Percentiles rank a stretch among this genome's conserved stretches.
These are phyloP conservation scores for Orbicella faveolata DNA, from an alignment of 64 coral and sea anemone species.

Conservation along the genomic window DNA sequence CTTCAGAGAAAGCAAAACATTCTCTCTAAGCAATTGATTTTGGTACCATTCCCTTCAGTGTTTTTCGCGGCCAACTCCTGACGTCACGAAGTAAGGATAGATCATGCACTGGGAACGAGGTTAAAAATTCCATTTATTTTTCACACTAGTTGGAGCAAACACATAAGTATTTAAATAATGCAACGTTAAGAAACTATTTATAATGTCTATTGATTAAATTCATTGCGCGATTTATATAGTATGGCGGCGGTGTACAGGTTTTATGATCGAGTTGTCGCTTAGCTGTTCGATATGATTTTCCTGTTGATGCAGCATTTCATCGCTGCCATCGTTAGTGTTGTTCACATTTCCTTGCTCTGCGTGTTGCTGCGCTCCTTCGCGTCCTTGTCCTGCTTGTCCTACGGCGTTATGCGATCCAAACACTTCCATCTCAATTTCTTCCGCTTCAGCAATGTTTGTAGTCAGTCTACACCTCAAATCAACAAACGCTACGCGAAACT, in stretches of 20 bases:
- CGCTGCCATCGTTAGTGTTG: too few species aligned
- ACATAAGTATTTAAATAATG: too few species aligned
- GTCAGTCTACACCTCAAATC: not conserved
- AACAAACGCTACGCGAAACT: conserved; percentile 11
- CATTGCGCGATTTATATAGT: not conserved
- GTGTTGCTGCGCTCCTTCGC: not conserved
- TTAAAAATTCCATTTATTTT: too few species aligned
- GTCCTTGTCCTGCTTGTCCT: not conserved
- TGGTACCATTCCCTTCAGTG: too few species aligned
- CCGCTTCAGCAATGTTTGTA: not conserved
- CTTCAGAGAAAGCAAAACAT: too few species aligned
- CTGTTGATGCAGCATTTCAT: not conserved
- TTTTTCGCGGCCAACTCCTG: too few species aligned
- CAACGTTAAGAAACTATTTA: too few species aligned
- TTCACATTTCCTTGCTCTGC: not conserved
- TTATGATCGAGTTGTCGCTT: not conserved
- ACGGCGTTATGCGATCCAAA: not conserved
- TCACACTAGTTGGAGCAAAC: too few species aligned
- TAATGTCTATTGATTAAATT: not conserved
- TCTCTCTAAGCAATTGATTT: too few species aligned
- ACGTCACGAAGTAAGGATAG: too few species aligned
- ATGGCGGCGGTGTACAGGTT: not conserved
- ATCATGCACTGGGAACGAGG: too few species aligned
- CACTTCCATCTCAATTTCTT: not conserved
- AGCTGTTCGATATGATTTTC: not conserved